A percentile compares a stretch with the other conserved stretches of the same genome.
Evolutionary conservation across 2,113 vertebrate species (phyloP).

Genomic region (Coreoperca whiteheadi): DNA sequence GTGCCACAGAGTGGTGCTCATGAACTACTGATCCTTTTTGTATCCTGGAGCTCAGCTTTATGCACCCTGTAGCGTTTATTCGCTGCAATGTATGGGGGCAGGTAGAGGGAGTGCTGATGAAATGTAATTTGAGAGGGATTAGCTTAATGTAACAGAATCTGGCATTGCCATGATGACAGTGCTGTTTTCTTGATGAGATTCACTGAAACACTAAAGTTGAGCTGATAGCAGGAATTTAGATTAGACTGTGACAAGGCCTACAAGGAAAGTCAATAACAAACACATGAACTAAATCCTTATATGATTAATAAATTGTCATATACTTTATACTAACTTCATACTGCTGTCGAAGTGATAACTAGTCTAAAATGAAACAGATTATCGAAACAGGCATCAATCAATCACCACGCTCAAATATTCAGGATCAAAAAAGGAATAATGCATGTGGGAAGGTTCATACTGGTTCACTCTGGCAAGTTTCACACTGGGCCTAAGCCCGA

Average conservation of each 20-base stretch:
- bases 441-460: slow-evolving; percentile 44
- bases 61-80: slow-evolving; percentile 1
- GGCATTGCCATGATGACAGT: slow-evolving; percentile 22
- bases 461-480: slow-evolving; percentile 42
- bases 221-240: slow-evolving; percentile 20
- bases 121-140: slow-evolving; percentile 36
- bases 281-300: neutral
- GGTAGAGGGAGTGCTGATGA: slow-evolving; percentile 37
- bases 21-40: slow-evolving; percentile 20
- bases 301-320: slow-evolving; percentile 5
- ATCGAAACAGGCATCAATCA: slow-evolving; percentile 16
- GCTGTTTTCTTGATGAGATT: slow-evolving; percentile 47
- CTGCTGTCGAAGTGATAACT: neutral
- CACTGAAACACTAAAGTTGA: slow-evolving; percentile 19
- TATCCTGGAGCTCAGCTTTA: neutral
- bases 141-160: slow-evolving; percentile 24
- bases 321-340: neutral
- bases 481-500: slow-evolving; percentile 32
- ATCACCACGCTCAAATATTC: slow-evolving; percentile 33
- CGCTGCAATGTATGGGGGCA: neutral
- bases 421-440: slow-evolving; percentile 33
- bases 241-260: neutral
- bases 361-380: neutral
- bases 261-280: slow-evolving; percentile 2
- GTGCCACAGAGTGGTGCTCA: slow-evolving; percentile 67